Evolutionary conservation across 2,888 invertebrate species (phyloP).

Genomic region (Macrosoma leucophasiata): DNA sequence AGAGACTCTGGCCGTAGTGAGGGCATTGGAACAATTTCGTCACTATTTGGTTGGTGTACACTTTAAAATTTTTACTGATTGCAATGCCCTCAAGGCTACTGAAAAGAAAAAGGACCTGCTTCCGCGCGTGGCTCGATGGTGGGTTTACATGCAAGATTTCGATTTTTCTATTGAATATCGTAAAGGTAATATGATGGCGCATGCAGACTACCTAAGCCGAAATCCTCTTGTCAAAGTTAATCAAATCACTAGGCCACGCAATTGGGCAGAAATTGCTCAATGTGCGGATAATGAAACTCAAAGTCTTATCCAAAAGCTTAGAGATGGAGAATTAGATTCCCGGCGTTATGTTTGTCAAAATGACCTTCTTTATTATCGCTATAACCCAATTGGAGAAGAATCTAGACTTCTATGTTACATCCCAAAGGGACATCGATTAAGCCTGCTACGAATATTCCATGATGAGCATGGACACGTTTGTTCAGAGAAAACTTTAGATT

Average conservation of each 20-base stretch:
- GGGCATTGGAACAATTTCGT: slow-evolving; percentile 21
- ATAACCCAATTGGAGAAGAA: slow-evolving; percentile 1
- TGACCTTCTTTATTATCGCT: background rate
- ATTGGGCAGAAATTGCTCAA: background rate
- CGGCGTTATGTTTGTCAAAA: background rate
- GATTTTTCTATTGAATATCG: no score
- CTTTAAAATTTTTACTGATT: slow-evolving; percentile 32
- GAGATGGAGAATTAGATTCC: background rate
- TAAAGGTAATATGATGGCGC: no score
- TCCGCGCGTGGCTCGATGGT: slow-evolving; percentile 35
- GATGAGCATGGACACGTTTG: slow-evolving; percentile 11
- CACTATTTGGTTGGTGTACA: slow-evolving; percentile 22
- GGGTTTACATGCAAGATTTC: no score
- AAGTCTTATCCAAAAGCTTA: background rate
- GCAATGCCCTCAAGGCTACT: slow-evolving; percentile 30
- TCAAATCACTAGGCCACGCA: background rate
- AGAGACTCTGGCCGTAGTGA: slow-evolving; percentile 23
- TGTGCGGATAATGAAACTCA: background rate
- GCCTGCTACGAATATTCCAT: slow-evolving; percentile 27
- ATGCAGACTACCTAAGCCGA: background rate
- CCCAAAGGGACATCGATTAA: slow-evolving; percentile 28
- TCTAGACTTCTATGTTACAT: slow-evolving; percentile 21
- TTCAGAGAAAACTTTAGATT: slow-evolving; percentile 13
- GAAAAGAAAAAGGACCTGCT: slow-evolving; percentile 30
- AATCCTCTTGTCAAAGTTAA: background rate